A percentile compares a stretch with the other conserved stretches of the same genome.
phyloP scores from a whole-genome alignment of 2,113 vertebrate species.

The Anarrhichthys ocellatus region DNA sequence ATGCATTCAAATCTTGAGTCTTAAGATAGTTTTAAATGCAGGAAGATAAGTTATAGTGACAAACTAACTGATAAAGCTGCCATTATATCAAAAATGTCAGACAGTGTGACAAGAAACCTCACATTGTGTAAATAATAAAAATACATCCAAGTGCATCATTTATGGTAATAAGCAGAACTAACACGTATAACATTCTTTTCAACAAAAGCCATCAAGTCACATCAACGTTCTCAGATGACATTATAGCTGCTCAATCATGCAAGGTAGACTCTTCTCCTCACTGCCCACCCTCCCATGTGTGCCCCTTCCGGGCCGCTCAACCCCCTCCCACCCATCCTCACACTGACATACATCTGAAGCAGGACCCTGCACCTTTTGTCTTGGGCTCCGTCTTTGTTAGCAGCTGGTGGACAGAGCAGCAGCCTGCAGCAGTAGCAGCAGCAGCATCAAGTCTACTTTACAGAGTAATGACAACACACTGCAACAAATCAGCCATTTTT shows the following conservation, averaged over 20 bases:
- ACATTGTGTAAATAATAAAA: not conserved
- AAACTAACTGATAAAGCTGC: not conserved
- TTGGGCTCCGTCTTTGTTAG: slow-evolving; percentile 78
- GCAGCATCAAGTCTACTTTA: slow-evolving; percentile 26
- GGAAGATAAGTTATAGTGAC: not conserved
- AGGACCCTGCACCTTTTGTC: slow-evolving; percentile 80
- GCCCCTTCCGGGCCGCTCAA: slow-evolving; percentile 41
- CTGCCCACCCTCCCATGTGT: slow-evolving; percentile 40
- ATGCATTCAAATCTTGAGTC: not conserved
- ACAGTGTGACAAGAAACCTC: not conserved
- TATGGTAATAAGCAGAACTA: not conserved
- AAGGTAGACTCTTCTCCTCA: slow-evolving; percentile 35
- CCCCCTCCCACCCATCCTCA: slow-evolving; percentile 26
- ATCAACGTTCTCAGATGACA: slow-evolving; percentile 21
- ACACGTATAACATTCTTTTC: not conserved
- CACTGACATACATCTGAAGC: slow-evolving; percentile 75
- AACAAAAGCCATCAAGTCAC: slow-evolving; percentile 13
- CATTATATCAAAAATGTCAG: not conserved
- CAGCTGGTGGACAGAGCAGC: slow-evolving; percentile 70
- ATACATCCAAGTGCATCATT: not conserved
- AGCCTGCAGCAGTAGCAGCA: slow-evolving; percentile 39
- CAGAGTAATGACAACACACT: slow-evolving; percentile 30
- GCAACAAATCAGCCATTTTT: slow-evolving; percentile 22
- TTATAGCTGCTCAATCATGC: slow-evolving; percentile 42
- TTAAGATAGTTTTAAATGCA: not conserved